These are phyloP conservation scores for Prunella fulvescens DNA, from an alignment of 2,113 vertebrate species.

Conservation along the genomic window DNA sequence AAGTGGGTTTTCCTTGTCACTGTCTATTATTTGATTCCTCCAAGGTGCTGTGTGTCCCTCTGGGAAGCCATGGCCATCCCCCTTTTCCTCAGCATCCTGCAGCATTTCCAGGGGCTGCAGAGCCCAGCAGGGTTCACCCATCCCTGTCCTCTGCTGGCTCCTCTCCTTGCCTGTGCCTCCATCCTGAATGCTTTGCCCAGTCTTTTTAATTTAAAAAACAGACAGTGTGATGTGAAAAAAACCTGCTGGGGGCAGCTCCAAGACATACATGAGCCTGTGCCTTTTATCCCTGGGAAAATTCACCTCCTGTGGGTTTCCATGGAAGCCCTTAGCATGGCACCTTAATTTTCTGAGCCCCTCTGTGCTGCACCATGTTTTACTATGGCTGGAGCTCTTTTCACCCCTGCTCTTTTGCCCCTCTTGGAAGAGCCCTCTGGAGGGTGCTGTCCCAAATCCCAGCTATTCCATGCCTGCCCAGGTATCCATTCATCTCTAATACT, in stretches of 20 bases:
- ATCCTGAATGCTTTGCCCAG: neutral
- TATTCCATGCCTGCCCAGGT: fast-evolving
- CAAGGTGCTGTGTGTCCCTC: neutral
- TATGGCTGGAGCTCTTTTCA: neutral
- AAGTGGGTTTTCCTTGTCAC: neutral
- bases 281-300: neutral
- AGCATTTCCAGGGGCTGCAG: neutral
- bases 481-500: neutral
- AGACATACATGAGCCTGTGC: neutral
- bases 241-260: neutral
- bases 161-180: neutral
- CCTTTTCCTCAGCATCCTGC: neutral
- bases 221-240: fast-evolving
- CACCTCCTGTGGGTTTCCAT: neutral
- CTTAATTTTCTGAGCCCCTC: neutral
- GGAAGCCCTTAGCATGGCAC: neutral
- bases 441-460: neutral
- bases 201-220: neutral
- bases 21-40: neutral
- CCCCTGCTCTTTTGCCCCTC: neutral
- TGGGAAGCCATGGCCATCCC: neutral
- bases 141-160: neutral
- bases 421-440: neutral
- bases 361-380: fast-evolving
- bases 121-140: fast-evolving